Percentiles rank a stretch among this genome's conserved stretches.
Conservation (phyloP, 1,140 invertebrate genomes). For the Heliconius hewitsoni region DNA sequence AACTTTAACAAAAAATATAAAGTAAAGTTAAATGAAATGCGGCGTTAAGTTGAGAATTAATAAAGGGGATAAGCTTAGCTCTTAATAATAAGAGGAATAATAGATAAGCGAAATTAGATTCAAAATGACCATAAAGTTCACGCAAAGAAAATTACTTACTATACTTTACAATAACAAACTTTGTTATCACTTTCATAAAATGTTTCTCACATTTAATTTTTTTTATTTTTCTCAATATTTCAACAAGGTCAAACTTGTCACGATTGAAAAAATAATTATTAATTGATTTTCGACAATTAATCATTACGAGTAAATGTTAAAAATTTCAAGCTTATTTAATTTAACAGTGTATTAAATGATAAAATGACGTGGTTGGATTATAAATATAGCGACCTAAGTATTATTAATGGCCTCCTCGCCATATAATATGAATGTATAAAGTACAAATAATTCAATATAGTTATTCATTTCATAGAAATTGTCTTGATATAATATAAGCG, state of each 20-base stretch:
- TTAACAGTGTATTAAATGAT: not conserved
- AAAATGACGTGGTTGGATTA: not conserved
- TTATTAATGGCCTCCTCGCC: not conserved
- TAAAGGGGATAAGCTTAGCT: too few species aligned
- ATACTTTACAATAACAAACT: too few species aligned
- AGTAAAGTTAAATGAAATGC: too few species aligned
- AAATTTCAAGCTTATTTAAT: not conserved
- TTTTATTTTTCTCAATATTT: not conserved
- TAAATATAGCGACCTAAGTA: not conserved
- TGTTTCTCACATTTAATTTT: not conserved
- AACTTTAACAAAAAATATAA: too few species aligned
- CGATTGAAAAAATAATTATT: not conserved
- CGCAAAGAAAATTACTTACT: too few species aligned
- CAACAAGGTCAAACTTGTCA: not conserved
- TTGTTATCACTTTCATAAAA: too few species aligned
- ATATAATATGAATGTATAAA: not conserved
- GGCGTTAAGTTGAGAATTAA: too few species aligned
- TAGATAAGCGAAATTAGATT: too few species aligned
- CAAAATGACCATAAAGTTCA: too few species aligned
- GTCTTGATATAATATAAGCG: not conserved
- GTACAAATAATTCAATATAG: not conserved
- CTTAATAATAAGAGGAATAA: too few species aligned
- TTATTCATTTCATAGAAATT: not conserved
- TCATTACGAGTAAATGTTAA: not conserved
- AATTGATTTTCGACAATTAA: not conserved